These are phyloP conservation scores for Serilophus lunatus DNA, from an alignment of 2,113 vertebrate genomes.

Conservation along the genomic window DNA sequence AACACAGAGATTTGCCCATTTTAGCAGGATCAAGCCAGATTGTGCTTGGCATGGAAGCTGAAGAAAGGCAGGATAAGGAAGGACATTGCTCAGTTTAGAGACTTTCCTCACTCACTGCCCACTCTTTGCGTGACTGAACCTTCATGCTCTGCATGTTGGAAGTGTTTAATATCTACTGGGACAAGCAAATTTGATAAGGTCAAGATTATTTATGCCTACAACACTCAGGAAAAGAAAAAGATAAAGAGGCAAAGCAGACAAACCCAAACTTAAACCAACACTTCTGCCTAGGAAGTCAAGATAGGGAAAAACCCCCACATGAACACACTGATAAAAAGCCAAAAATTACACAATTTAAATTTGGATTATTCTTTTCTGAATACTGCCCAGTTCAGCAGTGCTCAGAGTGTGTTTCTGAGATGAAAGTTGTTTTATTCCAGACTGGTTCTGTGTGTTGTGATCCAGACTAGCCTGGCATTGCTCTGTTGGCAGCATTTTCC, in stretches of 20 bases:
- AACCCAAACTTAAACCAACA: neutral
- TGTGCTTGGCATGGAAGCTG: neutral
- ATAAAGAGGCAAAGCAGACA: neutral
- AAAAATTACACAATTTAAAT: neutral
- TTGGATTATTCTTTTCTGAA: neutral
- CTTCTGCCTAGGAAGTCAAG: neutral
- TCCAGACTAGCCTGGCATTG: neutral
- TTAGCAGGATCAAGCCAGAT: neutral
- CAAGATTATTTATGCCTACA: neutral
- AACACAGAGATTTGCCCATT: neutral
- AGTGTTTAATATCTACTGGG: neutral
- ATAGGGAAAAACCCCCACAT: neutral
- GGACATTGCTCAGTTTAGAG: neutral
- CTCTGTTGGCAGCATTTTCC: neutral
- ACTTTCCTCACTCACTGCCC: neutral
- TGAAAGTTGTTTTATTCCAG: neutral
- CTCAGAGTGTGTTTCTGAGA: neutral
- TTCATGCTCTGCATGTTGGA: no score
- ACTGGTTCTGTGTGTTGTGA: fast-evolving
- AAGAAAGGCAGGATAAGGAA: neutral
- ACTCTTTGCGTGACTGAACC: neutral
- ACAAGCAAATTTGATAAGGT: neutral
- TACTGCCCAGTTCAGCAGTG: neutral
- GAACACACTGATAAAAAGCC: neutral
- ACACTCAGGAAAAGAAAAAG: neutral